Conservation (phyloP, 2,113 vertebrate species). For the Cavia porcellus region DNA sequence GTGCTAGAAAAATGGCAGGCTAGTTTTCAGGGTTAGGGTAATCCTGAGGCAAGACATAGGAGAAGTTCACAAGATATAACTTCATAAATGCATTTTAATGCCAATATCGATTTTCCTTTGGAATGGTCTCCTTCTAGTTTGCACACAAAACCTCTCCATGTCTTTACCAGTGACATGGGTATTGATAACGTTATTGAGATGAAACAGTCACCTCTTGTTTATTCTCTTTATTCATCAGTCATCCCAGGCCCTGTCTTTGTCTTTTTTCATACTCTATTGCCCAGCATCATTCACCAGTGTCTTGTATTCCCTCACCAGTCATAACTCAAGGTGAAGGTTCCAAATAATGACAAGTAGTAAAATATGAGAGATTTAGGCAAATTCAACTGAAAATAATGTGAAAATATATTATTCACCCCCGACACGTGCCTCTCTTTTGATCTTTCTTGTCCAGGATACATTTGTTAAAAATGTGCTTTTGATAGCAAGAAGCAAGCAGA, state of each 20-base stretch:
- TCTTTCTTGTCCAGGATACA: conserved; percentile 47
- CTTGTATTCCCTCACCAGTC: conserved; percentile 55
- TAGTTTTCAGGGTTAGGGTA: background rate
- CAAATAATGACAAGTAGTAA: conserved; percentile 71
- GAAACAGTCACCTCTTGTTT: conserved; percentile 61
- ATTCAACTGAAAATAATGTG: conserved; percentile 81
- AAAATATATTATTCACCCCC: background rate
- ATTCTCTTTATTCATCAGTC: conserved; percentile 58
- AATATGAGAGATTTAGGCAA: conserved; percentile 79
- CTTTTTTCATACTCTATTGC: conserved; percentile 65
- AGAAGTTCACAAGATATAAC: conserved; percentile 41
- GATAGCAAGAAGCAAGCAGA: conserved; percentile 35
- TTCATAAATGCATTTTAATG: conserved; percentile 74
- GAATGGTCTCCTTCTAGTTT: conserved; percentile 14
- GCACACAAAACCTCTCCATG: background rate
- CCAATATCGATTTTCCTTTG: conserved; percentile 78
- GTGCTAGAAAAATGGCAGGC: background rate
- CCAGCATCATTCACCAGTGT: background rate
- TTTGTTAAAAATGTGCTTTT: conserved; percentile 45
- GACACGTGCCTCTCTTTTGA: conserved; percentile 62
- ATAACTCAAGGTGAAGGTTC: conserved; percentile 74
- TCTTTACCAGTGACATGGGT: conserved; percentile 23
- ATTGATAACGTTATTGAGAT: conserved; percentile 67
- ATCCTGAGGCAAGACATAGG: conserved; percentile 3
- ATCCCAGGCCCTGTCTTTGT: conserved; percentile 27